These are phyloP conservation scores for Muntiacus reevesi DNA, from an alignment of 2,113 vertebrate genomes.

Conservation along the genomic window DNA sequence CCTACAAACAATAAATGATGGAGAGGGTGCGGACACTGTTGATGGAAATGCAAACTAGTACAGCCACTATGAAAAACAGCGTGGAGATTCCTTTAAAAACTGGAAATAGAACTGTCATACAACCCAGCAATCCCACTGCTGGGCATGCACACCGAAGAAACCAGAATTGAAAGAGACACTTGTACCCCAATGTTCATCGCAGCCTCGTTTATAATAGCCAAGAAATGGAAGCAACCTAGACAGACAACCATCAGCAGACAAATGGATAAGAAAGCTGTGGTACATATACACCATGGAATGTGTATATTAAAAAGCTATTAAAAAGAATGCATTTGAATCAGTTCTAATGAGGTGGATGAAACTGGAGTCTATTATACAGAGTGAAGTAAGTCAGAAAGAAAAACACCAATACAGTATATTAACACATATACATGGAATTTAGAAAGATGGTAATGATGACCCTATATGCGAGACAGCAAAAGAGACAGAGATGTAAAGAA, in stretches of 20 bases:
- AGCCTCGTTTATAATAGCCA: neutral
- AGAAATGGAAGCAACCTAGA: neutral
- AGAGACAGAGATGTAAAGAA: neutral
- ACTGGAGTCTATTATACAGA: neutral
- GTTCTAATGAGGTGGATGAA: neutral
- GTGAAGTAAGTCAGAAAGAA: neutral
- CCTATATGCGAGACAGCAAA: neutral
- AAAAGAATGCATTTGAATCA: neutral
- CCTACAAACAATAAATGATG: neutral
- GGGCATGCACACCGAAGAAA: neutral
- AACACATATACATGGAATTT: neutral
- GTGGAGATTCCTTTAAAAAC: neutral
- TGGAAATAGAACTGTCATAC: neutral
- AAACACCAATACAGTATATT: neutral
- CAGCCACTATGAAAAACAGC: neutral
- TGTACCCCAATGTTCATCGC: neutral
- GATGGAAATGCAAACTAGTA: neutral
- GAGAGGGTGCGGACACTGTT: neutral
- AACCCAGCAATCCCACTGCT: neutral
- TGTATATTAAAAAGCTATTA: neutral
- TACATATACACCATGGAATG: fast-evolving
- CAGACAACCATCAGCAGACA: neutral
- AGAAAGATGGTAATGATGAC: neutral
- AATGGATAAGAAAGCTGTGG: neutral
- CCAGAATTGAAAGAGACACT: neutral